Evolutionary conservation across 2,797 vertebrate genomes (phyloP).

Genomic region (Falco rusticolus): DNA sequence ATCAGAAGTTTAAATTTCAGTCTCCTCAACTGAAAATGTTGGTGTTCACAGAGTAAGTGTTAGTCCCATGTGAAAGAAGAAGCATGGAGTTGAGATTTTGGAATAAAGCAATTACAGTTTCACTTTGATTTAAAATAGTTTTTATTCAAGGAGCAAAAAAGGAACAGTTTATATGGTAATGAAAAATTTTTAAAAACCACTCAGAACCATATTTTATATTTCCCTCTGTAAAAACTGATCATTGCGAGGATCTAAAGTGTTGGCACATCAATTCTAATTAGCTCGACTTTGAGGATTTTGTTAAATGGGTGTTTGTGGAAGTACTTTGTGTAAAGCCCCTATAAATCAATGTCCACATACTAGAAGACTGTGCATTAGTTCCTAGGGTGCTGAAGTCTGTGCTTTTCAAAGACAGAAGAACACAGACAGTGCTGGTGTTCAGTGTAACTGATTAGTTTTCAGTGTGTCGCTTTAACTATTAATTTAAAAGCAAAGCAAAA

Average conservation of each 20-base stretch:
- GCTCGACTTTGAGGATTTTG: background rate
- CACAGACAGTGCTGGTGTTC: background rate
- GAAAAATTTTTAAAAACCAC: background rate
- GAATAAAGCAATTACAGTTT: slow-evolving; percentile 9
- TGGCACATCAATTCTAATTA: slow-evolving; percentile 32
- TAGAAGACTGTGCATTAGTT: background rate
- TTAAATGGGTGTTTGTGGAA: slow-evolving; percentile 1
- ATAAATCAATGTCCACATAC: background rate
- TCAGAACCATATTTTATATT: background rate
- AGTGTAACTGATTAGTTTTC: background rate
- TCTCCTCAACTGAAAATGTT: background rate
- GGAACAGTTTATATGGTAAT: background rate
- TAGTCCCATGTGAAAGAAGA: background rate
- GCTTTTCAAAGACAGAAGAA: background rate
- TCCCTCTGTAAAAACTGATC: background rate
- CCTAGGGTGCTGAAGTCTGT: background rate
- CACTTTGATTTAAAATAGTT: background rate
- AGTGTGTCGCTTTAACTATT: background rate
- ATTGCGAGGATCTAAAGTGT: background rate
- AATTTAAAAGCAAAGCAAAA: background rate
- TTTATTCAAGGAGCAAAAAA: background rate
- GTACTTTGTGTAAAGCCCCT: background rate
- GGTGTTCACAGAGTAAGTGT: background rate
- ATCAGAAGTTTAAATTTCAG: background rate
- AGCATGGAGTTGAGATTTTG: background rate